Percentiles rank a stretch among this genome's conserved stretches.
Conservation (phyloP, 1,140 invertebrate species). For the Aradophagus sp. region DNA sequence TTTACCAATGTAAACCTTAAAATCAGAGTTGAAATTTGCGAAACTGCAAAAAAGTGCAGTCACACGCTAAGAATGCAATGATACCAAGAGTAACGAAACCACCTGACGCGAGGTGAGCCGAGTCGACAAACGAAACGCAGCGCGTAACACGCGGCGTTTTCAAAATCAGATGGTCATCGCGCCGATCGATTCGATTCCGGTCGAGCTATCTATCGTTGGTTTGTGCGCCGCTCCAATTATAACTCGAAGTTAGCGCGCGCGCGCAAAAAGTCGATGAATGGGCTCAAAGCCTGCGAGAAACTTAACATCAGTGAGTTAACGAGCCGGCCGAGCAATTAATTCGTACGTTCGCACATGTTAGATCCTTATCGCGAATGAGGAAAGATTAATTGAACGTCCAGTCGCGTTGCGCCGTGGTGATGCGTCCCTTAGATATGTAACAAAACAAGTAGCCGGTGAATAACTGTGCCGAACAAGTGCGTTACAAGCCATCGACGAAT, state of each 20-base stretch:
- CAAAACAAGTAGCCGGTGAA: slow-evolving; percentile 39
- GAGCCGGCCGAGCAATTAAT: slow-evolving; percentile 56
- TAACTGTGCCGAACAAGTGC: slow-evolving; percentile 33
- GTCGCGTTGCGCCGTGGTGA: slow-evolving; percentile 43
- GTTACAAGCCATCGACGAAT: slow-evolving; percentile 38
- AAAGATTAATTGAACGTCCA: slow-evolving; percentile 57
- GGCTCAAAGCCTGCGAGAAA: slow-evolving; percentile 21
- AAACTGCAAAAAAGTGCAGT: too few species aligned
- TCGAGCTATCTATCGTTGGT: not conserved
- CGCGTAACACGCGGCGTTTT: too few species aligned
- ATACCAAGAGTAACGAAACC: too few species aligned
- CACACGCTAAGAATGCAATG: too few species aligned
- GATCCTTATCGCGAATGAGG: slow-evolving; percentile 52
- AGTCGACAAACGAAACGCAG: too few species aligned
- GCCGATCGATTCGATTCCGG: too few species aligned
- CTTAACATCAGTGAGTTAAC: slow-evolving; percentile 47
- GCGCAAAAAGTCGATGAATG: slow-evolving; percentile 41
- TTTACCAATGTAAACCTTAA: too few species aligned
- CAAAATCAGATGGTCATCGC: too few species aligned
- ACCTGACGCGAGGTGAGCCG: too few species aligned
- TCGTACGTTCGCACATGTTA: slow-evolving; percentile 57
- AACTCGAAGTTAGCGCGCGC: slow-evolving; percentile 12
- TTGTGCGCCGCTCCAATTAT: slow-evolving; percentile 20
- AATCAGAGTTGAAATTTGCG: too few species aligned
- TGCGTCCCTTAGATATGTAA: slow-evolving; percentile 45